A percentile compares a stretch with the other conserved stretches of the same genome.
These are phyloP conservation scores for Aphelenchoides besseyi DNA, from an alignment of 1,140 invertebrate genomes.

Conservation along the genomic window DNA sequence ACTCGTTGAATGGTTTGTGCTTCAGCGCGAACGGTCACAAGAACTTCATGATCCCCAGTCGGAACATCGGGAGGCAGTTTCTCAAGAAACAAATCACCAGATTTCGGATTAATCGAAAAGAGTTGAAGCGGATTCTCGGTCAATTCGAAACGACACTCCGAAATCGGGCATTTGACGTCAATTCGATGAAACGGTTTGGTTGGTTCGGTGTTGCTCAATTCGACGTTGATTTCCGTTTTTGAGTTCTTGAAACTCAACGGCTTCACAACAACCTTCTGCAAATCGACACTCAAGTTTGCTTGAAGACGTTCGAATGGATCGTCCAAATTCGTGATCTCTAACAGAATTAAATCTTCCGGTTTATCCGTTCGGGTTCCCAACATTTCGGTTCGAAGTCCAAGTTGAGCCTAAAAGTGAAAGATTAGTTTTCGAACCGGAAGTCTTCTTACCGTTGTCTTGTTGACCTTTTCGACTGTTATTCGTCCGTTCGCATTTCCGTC, in stretches of 20 bases:
- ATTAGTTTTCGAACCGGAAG: background rate
- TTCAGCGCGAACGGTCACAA: background rate
- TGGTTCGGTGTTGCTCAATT: background rate
- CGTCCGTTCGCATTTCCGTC: conserved; percentile 1
- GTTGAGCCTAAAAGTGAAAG: conserved; percentile 22
- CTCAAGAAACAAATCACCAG: conserved; percentile 25
- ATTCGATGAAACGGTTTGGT: conserved; percentile 2
- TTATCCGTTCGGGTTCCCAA: background rate
- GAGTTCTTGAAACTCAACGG: conserved; percentile 23
- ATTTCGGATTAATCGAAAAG: conserved; percentile 21
- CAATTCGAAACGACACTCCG: conserved; percentile 20
- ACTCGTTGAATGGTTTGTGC: background rate
- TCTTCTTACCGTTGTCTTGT: conserved; percentile 14
- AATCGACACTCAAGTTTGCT: conserved; percentile 26
- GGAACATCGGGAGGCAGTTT: background rate
- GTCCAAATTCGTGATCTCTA: conserved; percentile 28
- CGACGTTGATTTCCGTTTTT: conserved; percentile 22
- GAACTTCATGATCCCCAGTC: background rate
- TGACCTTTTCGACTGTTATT: conserved; percentile 11
- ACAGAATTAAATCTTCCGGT: conserved; percentile 2
- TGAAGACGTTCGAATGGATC: conserved; percentile 25
- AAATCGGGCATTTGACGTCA: conserved; percentile 2
- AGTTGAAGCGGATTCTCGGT: conserved; percentile 27
- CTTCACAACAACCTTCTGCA: conserved; percentile 21
- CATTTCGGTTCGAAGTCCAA: conserved; percentile 11